A percentile compares a stretch with the other conserved stretches of the same genome.
Conservation (phyloP, 2,113 vertebrate species). For the Rhizomys pruinosus region DNA sequence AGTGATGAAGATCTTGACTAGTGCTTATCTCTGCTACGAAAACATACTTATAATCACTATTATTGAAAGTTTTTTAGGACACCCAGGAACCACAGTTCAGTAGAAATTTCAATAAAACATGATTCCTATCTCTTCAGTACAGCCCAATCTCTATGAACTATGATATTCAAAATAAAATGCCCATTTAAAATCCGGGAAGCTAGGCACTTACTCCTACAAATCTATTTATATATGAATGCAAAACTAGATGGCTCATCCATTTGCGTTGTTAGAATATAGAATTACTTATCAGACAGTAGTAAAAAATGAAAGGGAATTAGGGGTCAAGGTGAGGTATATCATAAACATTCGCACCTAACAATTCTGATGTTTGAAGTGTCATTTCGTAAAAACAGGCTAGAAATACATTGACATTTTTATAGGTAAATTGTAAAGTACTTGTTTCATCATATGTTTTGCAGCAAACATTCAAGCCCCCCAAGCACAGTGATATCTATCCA, state of each 20-base stretch:
- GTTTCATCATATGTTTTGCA: slow-evolving; percentile 8
- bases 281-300: neutral
- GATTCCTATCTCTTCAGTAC: neutral
- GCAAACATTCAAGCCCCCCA: neutral
- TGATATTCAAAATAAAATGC: slow-evolving; percentile 26
- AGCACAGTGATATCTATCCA: neutral
- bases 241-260: neutral
- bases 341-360: neutral
- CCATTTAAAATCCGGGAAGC: neutral
- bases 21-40: neutral
- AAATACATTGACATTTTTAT: neutral
- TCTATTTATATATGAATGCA: neutral
- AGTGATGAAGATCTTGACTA: slow-evolving; percentile 48
- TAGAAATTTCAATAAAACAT: slow-evolving; percentile 41
- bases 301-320: slow-evolving; percentile 4
- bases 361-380: neutral
- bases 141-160: neutral
- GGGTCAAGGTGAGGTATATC: neutral
- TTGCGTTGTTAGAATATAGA: neutral
- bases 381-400: neutral
- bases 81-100: neutral
- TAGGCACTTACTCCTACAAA: neutral
- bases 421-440: neutral
- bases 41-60: neutral
- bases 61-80: slow-evolving; percentile 1